phyloP scores from a whole-genome alignment of 2,113 vertebrate genomes.

The Apus apus region DNA sequence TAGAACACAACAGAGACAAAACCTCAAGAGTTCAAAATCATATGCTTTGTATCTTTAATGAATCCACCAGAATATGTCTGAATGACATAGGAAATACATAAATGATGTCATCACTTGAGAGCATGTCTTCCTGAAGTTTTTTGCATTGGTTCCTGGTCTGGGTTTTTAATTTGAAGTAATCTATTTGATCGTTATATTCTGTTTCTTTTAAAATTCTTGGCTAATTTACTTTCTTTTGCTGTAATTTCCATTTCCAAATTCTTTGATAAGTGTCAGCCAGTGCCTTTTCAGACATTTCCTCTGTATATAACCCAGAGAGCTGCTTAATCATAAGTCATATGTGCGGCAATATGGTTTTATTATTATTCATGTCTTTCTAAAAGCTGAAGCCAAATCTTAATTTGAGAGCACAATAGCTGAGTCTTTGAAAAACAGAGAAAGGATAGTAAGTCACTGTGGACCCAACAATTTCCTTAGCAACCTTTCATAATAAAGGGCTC shows the following conservation, averaged over 20 bases:
- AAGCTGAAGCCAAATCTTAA: conserved; percentile 44
- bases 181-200: conserved; percentile 43
- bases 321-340: conserved; percentile 60
- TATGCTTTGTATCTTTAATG: neutral
- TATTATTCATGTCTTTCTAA: conserved; percentile 49
- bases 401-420: conserved; percentile 45
- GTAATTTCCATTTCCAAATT: conserved; percentile 62
- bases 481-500: neutral
- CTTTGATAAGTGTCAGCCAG: conserved; percentile 64
- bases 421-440: neutral
- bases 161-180: conserved; percentile 53
- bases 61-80: neutral
- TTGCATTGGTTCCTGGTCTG: neutral
- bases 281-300: conserved; percentile 63
- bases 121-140: neutral
- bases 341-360: conserved; percentile 65
- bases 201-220: conserved; percentile 55
- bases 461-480: conserved; percentile 9
- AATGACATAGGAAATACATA: neutral
- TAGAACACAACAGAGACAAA: neutral
- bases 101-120: conserved; percentile 37
- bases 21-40: neutral
- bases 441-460: neutral
- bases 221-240: conserved; percentile 57
- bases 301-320: conserved; percentile 49